Base-by-base conservation (phyloP, 2,797 vertebrate species). In the Vultur gryphus region DNA sequence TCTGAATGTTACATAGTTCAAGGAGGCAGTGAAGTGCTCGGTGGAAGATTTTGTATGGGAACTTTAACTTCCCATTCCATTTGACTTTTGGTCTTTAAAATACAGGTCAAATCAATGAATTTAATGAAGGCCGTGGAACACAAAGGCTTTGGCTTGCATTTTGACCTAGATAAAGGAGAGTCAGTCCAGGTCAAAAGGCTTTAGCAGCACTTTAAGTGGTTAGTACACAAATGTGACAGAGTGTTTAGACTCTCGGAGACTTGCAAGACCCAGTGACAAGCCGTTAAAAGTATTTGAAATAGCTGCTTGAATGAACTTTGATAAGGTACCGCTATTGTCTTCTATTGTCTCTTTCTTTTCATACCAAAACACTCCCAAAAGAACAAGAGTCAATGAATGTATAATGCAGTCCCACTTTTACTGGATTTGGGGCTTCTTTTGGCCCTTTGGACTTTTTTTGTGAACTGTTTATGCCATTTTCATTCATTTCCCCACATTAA, bases 71-170 rank as follows among this genome's bases (percentile, higher is more conserved):
- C 99, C 99, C 99, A 98, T 99, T 99, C 99, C 99, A 99, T 98
- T 99, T 99, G 99, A 99, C 99, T 99, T 99, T 99, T 99, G 98
- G 99, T 98, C 99, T 98, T 99, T 98, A 99, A 99, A 99, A 99
- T 99, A 98, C 99, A 99, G 99, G 99, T 99, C 99, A 99, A 99
- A 99, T 99, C 99, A 99, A 99, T 99, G 99, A 99, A 99, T 99
- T 99, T 99, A 99, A 99, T 99, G 99, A 99, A 99, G 99, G 98
- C 99, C 94, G 95, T 95, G 97, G 61, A 98, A 98, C 98, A 99
- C 99, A 99, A 99, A 98, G 98, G 98, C 98, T 96, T 98, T 61
- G 98, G 99, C 99, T 99, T 99, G 99, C 99, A 98, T 99, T 99
- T 99, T 99, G 99, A 99, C 99, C 98, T 98, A 98, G 98, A 98